Conservation (phyloP, 2,113 vertebrate genomes). For the Leiothrix lutea region DNA sequence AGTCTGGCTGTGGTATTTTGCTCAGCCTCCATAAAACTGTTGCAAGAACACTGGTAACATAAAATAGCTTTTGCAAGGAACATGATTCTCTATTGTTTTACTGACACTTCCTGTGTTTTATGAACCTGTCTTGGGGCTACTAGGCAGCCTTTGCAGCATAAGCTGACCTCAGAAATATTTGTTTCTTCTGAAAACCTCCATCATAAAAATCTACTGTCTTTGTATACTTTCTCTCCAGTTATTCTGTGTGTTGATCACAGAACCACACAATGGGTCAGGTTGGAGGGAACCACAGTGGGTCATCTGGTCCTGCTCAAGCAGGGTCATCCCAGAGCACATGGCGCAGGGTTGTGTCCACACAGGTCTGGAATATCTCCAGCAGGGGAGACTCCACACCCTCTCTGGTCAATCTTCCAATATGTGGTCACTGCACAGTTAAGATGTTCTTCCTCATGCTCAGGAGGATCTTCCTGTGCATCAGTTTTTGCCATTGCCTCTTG, state of each 20-base stretch:
- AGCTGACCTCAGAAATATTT: background rate
- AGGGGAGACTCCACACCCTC: background rate
- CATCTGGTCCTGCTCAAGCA: background rate
- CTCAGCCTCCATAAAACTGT: background rate
- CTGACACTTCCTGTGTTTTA: background rate
- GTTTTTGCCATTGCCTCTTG: background rate
- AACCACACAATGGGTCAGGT: background rate
- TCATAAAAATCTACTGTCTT: background rate
- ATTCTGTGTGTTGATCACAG: background rate
- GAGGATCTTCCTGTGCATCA: background rate
- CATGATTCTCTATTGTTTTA: slow-evolving; percentile 21
- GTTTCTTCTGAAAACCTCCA: background rate
- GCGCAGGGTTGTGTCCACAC: background rate
- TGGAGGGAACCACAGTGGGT: background rate
- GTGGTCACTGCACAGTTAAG: background rate
- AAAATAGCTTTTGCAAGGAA: slow-evolving; percentile 8
- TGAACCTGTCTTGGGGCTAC: slow-evolving; percentile 18
- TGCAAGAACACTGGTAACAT: background rate
- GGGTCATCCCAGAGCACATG: background rate
- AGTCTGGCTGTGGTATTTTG: background rate
- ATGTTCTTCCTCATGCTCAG: background rate
- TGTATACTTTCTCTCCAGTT: background rate
- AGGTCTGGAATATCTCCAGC: background rate
- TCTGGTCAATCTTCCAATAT: background rate
- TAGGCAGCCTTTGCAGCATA: background rate